Conservation (phyloP, 2,113 vertebrate genomes). For the Laterallus jamaicensis region DNA sequence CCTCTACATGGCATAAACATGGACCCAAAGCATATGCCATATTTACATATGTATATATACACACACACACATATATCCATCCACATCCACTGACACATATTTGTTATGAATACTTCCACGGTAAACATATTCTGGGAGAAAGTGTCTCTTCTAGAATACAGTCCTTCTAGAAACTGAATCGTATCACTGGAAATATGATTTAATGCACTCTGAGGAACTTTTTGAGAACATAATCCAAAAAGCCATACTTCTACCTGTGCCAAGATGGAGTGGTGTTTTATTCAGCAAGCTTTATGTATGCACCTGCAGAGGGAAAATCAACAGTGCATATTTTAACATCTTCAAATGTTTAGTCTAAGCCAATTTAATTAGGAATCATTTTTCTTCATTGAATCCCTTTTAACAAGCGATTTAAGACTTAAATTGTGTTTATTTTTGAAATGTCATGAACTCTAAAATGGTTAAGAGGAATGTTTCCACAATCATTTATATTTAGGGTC, state of each 20-base stretch:
- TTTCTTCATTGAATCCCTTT: neutral
- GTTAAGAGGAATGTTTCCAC: neutral
- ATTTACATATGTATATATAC: too few species aligned
- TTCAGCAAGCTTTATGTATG: neutral
- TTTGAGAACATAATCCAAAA: neutral
- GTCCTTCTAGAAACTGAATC: neutral
- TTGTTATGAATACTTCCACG: neutral
- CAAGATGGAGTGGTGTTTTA: neutral
- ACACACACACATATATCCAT: too few species aligned
- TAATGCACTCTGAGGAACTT: neutral
- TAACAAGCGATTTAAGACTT: neutral
- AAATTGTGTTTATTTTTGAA: constrained; percentile 2
- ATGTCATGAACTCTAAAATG: neutral
- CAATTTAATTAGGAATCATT: neutral
- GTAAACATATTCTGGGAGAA: neutral
- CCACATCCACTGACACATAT: neutral
- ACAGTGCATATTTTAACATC: neutral
- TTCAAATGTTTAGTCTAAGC: constrained; percentile 3
- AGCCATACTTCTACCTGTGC: neutral
- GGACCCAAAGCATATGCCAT: neutral
- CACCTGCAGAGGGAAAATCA: constrained; percentile 3
- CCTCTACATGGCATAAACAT: neutral
- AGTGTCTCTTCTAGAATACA: neutral
- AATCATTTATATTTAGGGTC: neutral
- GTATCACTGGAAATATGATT: neutral